phyloP scores from a whole-genome alignment of 2,797 vertebrate species.

The Etheostoma perlongum region DNA sequence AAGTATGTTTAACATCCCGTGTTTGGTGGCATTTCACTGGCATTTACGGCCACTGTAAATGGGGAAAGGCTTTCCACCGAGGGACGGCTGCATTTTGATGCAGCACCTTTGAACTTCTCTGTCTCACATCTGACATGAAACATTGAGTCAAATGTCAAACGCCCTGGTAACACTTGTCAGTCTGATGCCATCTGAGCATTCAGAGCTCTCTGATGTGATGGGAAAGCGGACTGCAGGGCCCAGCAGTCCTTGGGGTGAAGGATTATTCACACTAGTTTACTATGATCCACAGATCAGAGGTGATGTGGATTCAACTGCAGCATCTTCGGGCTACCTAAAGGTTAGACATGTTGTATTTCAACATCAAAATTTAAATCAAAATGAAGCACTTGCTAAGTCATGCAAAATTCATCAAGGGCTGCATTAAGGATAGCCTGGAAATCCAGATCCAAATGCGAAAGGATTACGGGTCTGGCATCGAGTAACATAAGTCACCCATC shows the following conservation, averaged over 20 bases:
- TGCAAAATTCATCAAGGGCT: neutral
- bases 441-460: too few species aligned
- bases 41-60: conserved; percentile 52
- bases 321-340: conserved; percentile 8
- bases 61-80: conserved; percentile 38
- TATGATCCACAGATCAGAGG: conserved; percentile 42
- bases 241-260: conserved; percentile 30
- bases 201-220: conserved; percentile 50
- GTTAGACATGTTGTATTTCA: neutral
- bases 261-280: conserved; percentile 42
- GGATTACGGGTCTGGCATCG: too few species aligned
- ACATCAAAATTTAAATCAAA: neutral
- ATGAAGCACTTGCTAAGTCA: neutral
- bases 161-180: conserved; percentile 68
- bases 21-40: conserved; percentile 64
- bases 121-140: conserved; percentile 66
- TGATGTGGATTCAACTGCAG: conserved; percentile 10
- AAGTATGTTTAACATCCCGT: conserved; percentile 16
- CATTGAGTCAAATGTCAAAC: conserved; percentile 63
- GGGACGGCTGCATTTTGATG: conserved; percentile 57
- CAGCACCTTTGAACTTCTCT: conserved; percentile 56
- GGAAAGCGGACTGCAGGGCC: conserved; percentile 45
- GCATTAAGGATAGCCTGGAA: neutral
- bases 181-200: conserved; percentile 61
- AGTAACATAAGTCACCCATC: too few species aligned